A percentile compares a stretch with the other conserved stretches of the same genome.
Evolutionary conservation across 1,140 invertebrate genomes (phyloP).

Genomic region (Eriocheir sinensis): DNA sequence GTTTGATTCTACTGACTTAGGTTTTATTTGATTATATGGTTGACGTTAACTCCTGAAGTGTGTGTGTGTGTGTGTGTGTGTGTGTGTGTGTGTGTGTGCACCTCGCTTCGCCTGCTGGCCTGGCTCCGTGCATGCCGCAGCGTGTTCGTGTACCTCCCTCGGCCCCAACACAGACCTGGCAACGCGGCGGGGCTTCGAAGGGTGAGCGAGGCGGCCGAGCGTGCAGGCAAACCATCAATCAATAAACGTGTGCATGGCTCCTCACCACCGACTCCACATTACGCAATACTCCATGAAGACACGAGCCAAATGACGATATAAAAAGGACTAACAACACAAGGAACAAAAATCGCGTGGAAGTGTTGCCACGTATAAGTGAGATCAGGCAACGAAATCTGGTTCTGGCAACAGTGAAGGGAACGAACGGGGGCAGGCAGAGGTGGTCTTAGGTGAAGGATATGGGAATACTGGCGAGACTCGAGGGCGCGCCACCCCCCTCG

Average conservation of each 20-base stretch:
- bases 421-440: too few relatives aligned
- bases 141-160: slow-evolving; percentile 24
- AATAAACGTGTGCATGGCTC: not conserved
- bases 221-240: slow-evolving; percentile 23
- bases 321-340: not conserved
- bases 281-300: not conserved
- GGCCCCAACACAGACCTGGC: not conserved
- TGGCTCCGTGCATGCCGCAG: not conserved
- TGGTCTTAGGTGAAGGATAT: not conserved
- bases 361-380: not conserved
- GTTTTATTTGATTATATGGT: not conserved
- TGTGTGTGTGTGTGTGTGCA: slow-evolving; percentile 53
- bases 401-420: slow-evolving; percentile 1
- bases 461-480: not conserved
- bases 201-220: not conserved
- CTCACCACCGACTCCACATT: not conserved
- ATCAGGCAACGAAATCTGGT: not conserved
- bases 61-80: slow-evolving; percentile 60
- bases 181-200: not conserved
- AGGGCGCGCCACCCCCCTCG: not conserved
- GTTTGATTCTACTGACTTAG: not conserved
- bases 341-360: not conserved
- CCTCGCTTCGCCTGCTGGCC: not conserved
- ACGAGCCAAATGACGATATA: not conserved
- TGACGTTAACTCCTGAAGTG: not conserved